phyloP scores from a whole-genome alignment of 2,888 invertebrate species.

The Drosophila algonquin region DNA sequence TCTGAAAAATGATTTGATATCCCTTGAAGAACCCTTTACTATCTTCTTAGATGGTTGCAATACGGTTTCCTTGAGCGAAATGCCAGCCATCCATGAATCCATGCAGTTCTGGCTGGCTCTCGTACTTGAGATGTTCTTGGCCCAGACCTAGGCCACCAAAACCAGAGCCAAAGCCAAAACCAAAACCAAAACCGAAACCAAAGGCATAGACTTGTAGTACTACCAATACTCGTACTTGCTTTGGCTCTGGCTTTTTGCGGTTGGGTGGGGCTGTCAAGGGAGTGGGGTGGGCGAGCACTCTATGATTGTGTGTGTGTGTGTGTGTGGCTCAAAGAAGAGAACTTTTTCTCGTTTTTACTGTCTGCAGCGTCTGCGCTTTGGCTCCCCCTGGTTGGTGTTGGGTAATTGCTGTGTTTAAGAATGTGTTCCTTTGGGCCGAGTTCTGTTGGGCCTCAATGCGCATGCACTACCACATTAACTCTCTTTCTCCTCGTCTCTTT shows the following conservation, averaged over 20 bases:
- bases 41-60: neutral
- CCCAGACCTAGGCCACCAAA: slow-evolving; percentile 61
- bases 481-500: slow-evolving; percentile 8
- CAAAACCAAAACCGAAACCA: slow-evolving; percentile 21
- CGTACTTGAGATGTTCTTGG: slow-evolving; percentile 18
- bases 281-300: neutral
- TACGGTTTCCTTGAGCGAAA: slow-evolving; percentile 11
- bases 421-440: slow-evolving; percentile 65
- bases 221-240: slow-evolving; percentile 40
- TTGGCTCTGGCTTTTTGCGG: slow-evolving; percentile 40
- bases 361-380: slow-evolving; percentile 29
- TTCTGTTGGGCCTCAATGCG: slow-evolving; percentile 28
- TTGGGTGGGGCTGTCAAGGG: slow-evolving; percentile 15
- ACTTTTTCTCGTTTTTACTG: slow-evolving; percentile 41
- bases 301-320: slow-evolving; percentile 1
- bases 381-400: slow-evolving; percentile 28
- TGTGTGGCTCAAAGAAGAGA: slow-evolving; percentile 24
- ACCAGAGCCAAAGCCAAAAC: slow-evolving; percentile 15
- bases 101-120: slow-evolving; percentile 7
- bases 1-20: no score
- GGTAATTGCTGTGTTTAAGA: slow-evolving; percentile 78
- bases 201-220: slow-evolving; percentile 7
- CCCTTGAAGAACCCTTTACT: neutral
- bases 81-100: slow-evolving; percentile 20
- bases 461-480: slow-evolving; percentile 20